Percentiles rank a stretch among this genome's conserved stretches.
Conservation (phyloP, 2,888 invertebrate species). For the Tenthredo scrophulariae region DNA sequence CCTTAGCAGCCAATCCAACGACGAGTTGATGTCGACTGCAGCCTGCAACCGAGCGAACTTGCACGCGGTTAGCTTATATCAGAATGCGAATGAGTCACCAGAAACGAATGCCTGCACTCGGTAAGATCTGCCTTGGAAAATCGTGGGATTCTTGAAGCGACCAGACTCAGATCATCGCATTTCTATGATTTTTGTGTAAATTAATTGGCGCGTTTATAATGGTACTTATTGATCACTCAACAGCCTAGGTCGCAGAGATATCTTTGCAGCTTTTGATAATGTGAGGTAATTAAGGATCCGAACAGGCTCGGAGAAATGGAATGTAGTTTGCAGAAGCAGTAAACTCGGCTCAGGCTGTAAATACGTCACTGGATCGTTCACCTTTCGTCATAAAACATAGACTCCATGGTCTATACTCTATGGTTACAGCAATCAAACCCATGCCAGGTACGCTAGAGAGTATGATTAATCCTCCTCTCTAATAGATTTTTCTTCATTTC, state of each 20-base stretch:
- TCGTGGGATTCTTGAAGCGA: not conserved
- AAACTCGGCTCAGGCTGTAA: not conserved
- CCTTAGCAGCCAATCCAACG: not conserved
- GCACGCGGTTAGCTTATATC: slow-evolving; percentile 31
- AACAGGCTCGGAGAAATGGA: not conserved
- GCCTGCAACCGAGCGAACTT: slow-evolving; percentile 3
- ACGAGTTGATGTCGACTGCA: slow-evolving; percentile 8
- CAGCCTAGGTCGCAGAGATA: not conserved
- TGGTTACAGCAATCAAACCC: not conserved
- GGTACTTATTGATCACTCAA: not conserved
- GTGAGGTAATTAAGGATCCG: not conserved
- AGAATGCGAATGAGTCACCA: slow-evolving; percentile 49
- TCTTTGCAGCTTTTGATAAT: not conserved
- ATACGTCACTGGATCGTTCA: slow-evolving; percentile 26
- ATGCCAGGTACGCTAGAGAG: not conserved
- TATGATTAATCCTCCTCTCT: not conserved
- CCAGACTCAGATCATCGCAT: not conserved
- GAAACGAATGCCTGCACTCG: slow-evolving; percentile 19
- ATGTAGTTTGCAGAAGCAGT: not conserved
- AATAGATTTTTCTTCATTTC: no score
- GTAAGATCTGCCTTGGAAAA: not conserved
- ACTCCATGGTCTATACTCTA: slow-evolving; percentile 33
- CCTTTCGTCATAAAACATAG: slow-evolving; percentile 7
- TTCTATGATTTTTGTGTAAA: not conserved
- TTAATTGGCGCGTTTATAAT: not conserved